Percentiles rank a stretch among this genome's conserved stretches.
Evolutionary conservation across 2,113 vertebrate species (phyloP).

Genomic region (Aleadryas rufinucha): DNA sequence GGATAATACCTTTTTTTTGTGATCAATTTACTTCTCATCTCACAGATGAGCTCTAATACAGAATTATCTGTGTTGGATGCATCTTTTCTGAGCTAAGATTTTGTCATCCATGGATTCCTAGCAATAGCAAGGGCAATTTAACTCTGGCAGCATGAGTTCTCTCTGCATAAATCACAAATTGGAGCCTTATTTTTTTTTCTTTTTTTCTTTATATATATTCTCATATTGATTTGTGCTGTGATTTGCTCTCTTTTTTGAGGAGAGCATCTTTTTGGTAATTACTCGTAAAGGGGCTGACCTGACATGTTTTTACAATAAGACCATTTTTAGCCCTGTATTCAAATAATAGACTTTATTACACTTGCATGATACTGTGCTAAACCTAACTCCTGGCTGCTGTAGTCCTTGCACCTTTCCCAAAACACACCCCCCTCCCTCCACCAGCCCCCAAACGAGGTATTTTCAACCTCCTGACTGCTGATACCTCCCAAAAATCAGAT

Average conservation of each 20-base stretch:
- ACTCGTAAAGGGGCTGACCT: not conserved
- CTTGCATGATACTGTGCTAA: not conserved
- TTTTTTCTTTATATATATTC: not conserved
- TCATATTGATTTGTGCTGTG: not conserved
- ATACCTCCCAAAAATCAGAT: not conserved
- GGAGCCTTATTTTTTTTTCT: not conserved
- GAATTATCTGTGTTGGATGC: conserved; percentile 30
- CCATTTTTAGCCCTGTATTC: not conserved
- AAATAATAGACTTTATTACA: not conserved
- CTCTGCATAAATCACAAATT: conserved; percentile 3
- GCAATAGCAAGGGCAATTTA: conserved; percentile 54
- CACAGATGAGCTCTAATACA: not conserved
- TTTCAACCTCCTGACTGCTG: not conserved
- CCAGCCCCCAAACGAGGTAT: not conserved
- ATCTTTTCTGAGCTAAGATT: conserved; percentile 16
- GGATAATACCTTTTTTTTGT: not conserved
- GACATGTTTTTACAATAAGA: not conserved
- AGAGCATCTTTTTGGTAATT: not conserved
- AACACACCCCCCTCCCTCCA: accelerated
- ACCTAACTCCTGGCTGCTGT: not conserved
- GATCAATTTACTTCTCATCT: conserved; percentile 35
- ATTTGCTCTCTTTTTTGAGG: not conserved
- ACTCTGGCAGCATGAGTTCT: conserved; percentile 10
- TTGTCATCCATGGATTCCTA: conserved; percentile 7
- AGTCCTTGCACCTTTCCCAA: not conserved